A percentile compares a stretch with the other conserved stretches of the same genome.
Evolutionary conservation across 2,797 vertebrate genomes (phyloP).

Genomic region (Melanotaenia trifasciata): DNA sequence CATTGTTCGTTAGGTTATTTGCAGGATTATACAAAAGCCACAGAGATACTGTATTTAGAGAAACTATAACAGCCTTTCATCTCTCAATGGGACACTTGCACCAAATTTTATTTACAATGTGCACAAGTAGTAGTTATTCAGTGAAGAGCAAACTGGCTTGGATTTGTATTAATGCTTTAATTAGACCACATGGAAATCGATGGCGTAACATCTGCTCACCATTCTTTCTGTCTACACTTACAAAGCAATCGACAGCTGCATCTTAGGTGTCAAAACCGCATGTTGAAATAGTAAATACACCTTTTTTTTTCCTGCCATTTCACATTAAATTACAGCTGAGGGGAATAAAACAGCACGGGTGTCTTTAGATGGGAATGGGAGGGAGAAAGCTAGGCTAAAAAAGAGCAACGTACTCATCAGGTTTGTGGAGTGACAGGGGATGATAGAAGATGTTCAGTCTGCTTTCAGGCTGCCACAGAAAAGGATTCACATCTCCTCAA

Average conservation of each 20-base stretch:
- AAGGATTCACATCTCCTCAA: conserved; percentile 67
- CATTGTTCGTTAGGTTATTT: conserved; percentile 58
- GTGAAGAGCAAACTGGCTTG: conserved; percentile 30
- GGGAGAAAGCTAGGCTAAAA: conserved; percentile 35
- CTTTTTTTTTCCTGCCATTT: conserved; percentile 57
- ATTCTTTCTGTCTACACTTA: conserved; percentile 31
- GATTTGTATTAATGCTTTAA: conserved; percentile 67
- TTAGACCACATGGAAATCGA: conserved; percentile 55
- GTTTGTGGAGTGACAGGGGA: conserved; percentile 70
- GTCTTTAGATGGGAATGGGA: conserved; percentile 56
- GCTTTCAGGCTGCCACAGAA: conserved; percentile 58
- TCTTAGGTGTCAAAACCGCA: conserved; percentile 51
- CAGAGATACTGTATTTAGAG: conserved; percentile 59
- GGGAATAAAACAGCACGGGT: conserved; percentile 58
- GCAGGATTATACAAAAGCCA: conserved; percentile 38
- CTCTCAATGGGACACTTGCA: conserved; percentile 53
- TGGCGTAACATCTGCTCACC: conserved; percentile 42
- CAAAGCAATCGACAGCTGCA: conserved; percentile 46
- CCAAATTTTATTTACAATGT: conserved; percentile 65
- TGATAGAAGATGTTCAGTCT: conserved; percentile 70
- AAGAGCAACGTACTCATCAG: conserved; percentile 55
- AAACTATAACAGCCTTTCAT: conserved; percentile 43
- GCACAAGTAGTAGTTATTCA: conserved; percentile 57
- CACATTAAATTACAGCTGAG: conserved; percentile 66
- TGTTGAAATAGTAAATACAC: conserved; percentile 67